Evolutionary conservation across 2,113 vertebrate genomes (phyloP).

Genomic region (Pontoporia blainvillei): DNA sequence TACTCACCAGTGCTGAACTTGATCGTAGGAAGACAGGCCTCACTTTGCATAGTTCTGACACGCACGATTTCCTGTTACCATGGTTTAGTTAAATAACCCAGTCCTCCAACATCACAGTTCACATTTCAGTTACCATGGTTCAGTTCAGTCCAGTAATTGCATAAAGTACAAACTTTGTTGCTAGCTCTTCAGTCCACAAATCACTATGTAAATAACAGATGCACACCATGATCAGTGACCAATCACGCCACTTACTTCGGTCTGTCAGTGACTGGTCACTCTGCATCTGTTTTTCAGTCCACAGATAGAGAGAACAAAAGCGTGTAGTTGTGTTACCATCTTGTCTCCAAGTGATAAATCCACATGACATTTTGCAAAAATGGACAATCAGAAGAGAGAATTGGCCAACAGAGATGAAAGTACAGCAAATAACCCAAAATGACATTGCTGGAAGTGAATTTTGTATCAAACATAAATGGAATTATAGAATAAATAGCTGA

Average conservation of each 20-base stretch:
- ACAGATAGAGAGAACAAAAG: not conserved
- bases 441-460: not conserved
- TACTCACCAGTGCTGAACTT: not conserved
- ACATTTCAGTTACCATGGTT: slow-evolving; percentile 15
- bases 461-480: not conserved
- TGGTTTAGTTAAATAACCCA: slow-evolving; percentile 31
- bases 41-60: not conserved
- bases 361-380: not conserved
- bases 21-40: not conserved
- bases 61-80: not conserved
- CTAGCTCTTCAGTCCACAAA: not conserved
- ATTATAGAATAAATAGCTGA: not conserved
- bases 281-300: not conserved
- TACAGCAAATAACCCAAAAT: not conserved
- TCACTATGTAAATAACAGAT: not conserved
- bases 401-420: not conserved
- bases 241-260: not conserved
- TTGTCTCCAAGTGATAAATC: not conserved
- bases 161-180: not conserved
- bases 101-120: not conserved
- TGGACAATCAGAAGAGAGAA: not conserved
- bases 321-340: not conserved
- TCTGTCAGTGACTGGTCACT: not conserved
- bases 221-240: not conserved
- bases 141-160: not conserved